Evolutionary conservation across 2,888 invertebrate genomes (phyloP), one percentile per base, ranked within the genome.

Genomic region (Malacosoma neustria): DNA sequence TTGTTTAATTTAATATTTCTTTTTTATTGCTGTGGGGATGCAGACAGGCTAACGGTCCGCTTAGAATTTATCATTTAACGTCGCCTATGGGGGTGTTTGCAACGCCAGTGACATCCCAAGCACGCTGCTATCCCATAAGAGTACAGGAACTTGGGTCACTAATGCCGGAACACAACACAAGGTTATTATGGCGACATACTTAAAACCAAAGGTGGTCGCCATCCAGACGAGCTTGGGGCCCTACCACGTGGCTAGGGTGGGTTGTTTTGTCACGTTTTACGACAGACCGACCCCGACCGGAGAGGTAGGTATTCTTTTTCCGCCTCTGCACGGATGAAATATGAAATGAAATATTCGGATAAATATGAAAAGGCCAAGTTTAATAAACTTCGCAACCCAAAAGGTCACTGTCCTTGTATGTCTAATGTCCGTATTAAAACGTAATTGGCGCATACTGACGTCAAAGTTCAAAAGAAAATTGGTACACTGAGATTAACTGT

Each of bases 1-100:
- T 58, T 68, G 47, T 11, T 14, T 29, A 9, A 29, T 11, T 34
- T 12, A 33, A 11, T 22, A 13, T 11, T 3, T 22, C 9, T 22
- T 3, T 22, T 22, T 22, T 22, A 6, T 22, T 22, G 5, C 22
- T n/a, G 9, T 4, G 22, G 9, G 22, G 5, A 22, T 15, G 3
- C 22, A 22, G 2, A 2, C 4, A 6, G 2, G 2, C 7, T 1
- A 7, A 22, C 22, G 22, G 3, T 7, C 22, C 22, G 7, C 22
- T 7, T 22, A 6, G 7, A 6, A 2, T 5, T 6, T 6, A 22
- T 5, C 22, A 2, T 5, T 2, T 15, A 15, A 4, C 15, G 7
- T 15, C 15, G 15, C 15, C 2, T 15, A 15, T 15, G 15, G 15
- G n/a, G n/a, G n/a, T n/a, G n/a, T n/a, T n/a, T n/a, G n/a, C n/a